Evolutionary conservation across 2,888 invertebrate species (phyloP), one percentile per base, ranked within the genome.

Genomic region (Heliconius charithonia): DNA sequence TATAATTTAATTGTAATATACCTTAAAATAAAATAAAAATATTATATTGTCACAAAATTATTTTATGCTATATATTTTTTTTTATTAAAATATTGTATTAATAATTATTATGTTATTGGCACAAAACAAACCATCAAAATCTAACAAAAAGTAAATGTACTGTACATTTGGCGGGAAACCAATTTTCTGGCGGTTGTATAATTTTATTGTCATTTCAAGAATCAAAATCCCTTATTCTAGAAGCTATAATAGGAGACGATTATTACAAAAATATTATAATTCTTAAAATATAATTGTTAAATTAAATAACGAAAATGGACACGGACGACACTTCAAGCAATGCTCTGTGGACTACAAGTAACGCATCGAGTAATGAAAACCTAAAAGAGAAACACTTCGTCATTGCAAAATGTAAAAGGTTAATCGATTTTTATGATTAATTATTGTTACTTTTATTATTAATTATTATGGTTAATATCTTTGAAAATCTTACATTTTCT

Each of bases 381-480:
- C 29, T 67, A 51, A 70, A 62, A 56, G 77, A 79, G 41, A 29
- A 77, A 25, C 77, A 70, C 66, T 89, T 91, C 81, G 85, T 93
- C 3, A 89, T 93, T 79, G 87, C 91, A 22, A 89, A 88, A 85
- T 91, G 90, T 81, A 86, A 88, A 82, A 91, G 92, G 92, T 92
- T 29, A 32, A 10, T 19, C 1, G 3, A 59, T 27, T 4, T 29
- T 56, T 71, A 9, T 56, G 0, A 63, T 71, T 71, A 1, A 37
- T 37, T 37, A 37, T 37, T 37, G 37, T 37, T 1, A 37, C 1
- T 10, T 37, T 37, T 10, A 37, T 37, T 1, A 37, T 37, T 37
- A 37, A 37, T 37, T 37, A 10, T 37, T 37, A 37, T 37, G 10
- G 37, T 19, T 56, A 45, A 45, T 13, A 13, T 41, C 13, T 41